Evolutionary conservation across 2,888 invertebrate species (phyloP), one percentile per base, ranked within the genome.

Genomic region (Mantis religiosa): DNA sequence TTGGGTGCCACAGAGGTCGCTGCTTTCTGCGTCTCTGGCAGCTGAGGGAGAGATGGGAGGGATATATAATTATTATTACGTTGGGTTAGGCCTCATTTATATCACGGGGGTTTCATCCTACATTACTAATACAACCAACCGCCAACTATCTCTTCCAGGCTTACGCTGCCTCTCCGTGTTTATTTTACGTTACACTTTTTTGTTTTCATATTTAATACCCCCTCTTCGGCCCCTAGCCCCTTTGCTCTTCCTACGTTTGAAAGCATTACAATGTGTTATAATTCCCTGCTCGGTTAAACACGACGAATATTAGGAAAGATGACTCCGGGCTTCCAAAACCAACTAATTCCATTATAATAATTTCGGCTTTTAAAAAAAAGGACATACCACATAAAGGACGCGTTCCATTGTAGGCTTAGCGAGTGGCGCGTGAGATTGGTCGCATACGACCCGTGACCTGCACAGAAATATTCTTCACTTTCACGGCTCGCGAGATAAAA

Each of bases 61-160:
- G 15, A 34, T 87, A 87, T 87, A 34, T 28, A 81, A 71, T 87
- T 87, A 87, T 87, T 87, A 87, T 87, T 87, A 82, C 27, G 87
- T 87, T 87, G 82, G 82, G 87, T 82, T 87, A 87, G 82, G 87
- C 87, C 82, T 82, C 87, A 87, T 87, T 87, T 87, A 87, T 87
- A 82, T 87, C 82, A 82, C 82, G 87, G 54, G 34, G 25, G 54
- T 71, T 71, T 71, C 54, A 71, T 71, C 54, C 54, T 71, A 71
- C 54, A 71, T 71, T 71, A 71, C 54, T 71, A 71, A 71, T 71
- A 71, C 54, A 71, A 71, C 54, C 54, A 71, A 71, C 54, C 54
- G 20, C 54, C 54, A 71, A 71, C 54, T 71, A 71, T 71, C 54
- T 71, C 54, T 71, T 71, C 54, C 54, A 15, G 54, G 54, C 54